phyloP scores from a whole-genome alignment of 2,888 invertebrate species.

The Bursaphelenchus okinawaensis region DNA sequence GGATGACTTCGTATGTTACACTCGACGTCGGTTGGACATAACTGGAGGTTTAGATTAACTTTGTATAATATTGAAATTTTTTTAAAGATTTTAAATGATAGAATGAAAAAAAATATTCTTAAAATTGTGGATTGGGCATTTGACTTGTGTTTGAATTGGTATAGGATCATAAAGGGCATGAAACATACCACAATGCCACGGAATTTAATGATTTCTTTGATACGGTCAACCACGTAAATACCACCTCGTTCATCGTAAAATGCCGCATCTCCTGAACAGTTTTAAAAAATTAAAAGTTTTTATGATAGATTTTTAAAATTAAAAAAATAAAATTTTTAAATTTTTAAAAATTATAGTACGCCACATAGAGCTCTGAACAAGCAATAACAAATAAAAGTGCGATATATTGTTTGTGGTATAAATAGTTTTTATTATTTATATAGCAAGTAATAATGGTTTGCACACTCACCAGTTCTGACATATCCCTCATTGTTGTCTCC shows the following conservation, averaged over 20 bases:
- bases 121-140: too few relatives aligned
- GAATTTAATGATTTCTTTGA: slow-evolving; percentile 74
- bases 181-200: slow-evolving; percentile 41
- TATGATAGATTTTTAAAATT: neutral
- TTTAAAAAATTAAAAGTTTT: slow-evolving; percentile 9
- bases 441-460: neutral
- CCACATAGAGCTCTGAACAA: neutral
- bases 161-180: too few relatives aligned
- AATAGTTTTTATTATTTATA: too few relatives aligned
- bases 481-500: slow-evolving; percentile 75
- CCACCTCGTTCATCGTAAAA: slow-evolving; percentile 74
- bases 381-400: too few relatives aligned
- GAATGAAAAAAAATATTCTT: neutral
- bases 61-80: neutral
- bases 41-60: slow-evolving; percentile 32
- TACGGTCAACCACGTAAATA: slow-evolving; percentile 76
- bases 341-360: neutral
- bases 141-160: too few relatives aligned
- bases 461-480: slow-evolving; percentile 64
- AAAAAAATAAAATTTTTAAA: slow-evolving; percentile 10
- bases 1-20: slow-evolving; percentile 42
- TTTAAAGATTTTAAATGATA: neutral
- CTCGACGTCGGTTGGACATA: slow-evolving; percentile 53
- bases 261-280: slow-evolving; percentile 71
- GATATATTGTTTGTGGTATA: too few relatives aligned